phyloP scores from a whole-genome alignment of 2,888 invertebrate species.

The Dione vanillae region DNA sequence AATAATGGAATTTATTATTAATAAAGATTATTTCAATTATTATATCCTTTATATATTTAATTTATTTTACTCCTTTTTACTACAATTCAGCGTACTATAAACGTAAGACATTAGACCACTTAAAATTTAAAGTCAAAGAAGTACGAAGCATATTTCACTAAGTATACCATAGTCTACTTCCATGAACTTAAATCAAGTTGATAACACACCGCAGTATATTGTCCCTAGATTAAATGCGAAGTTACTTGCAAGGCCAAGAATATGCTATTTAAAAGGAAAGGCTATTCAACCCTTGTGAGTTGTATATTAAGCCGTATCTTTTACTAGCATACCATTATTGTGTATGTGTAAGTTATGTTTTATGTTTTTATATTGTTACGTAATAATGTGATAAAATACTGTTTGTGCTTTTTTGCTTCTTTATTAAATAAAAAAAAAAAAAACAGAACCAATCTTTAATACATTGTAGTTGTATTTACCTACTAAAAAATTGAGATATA shows the following conservation, averaged over 20 bases:
- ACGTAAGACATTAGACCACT: conserved; percentile 7
- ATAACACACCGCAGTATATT: conserved; percentile 52
- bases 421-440: no score
- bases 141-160: conserved; percentile 29
- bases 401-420: neutral
- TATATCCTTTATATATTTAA: neutral
- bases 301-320: conserved; percentile 15
- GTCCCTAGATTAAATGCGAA: conserved; percentile 49
- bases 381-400: neutral
- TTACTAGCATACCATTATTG: conserved; percentile 4
- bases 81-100: neutral
- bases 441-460: no score
- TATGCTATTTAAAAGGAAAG: conserved; percentile 43
- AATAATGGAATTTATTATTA: no score
- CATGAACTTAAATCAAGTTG: conserved; percentile 53
- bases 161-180: conserved; percentile 34
- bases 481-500: no score
- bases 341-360: neutral
- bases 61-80: neutral
- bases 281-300: conserved; percentile 40
- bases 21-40: no score
- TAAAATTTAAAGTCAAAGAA: conserved; percentile 28
- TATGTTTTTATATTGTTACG: neutral
- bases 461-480: no score
- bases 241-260: conserved; percentile 49